Base-by-base conservation (phyloP, 2,888 invertebrate species). In the Temnothorax ravouxi region DNA sequence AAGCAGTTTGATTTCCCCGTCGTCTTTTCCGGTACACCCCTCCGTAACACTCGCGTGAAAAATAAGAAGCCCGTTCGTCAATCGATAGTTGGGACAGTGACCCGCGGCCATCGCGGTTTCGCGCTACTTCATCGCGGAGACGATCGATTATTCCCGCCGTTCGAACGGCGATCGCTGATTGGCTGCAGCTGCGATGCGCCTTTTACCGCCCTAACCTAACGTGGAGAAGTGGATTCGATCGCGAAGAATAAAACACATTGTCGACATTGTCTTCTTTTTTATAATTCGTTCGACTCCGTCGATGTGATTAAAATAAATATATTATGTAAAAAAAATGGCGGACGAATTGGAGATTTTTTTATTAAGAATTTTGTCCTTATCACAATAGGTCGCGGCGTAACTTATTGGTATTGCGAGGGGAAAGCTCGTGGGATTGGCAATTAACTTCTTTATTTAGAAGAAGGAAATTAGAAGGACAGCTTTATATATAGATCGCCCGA, bases 101-200 rank as follows among this genome's bases (percentile, higher is more conserved):
- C 87, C 86, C 69, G 71, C 66, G 56, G 83, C 59, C 67, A 84
- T 76, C 47, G 61, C 54, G 59, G 83, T 74, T 85, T 61, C 83
- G 84, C 59, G 54, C 52, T 79, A 75, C 87, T 85, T 82, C n/a
- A n/a, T n/a, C 54, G 75, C 69, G 64, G 67, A 62, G 67, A 62
- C 82, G 84, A 89, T 88, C 88, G 87, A 89, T 89, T 74, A 71
- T 80, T 80, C 79, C 69, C 79, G 79, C 69, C 59, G 38, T 47
- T 38, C 47, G 34, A 80, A 41, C 11, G 21, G 25, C 18, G 13
- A 47, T 50, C 47, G 21, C 13, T 44, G 79, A 80, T 80, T 71
- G 79, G 79, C 34, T 47, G 34, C 56, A 79, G 34, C 34, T 25
- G 76, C 76, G 50, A 25, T 61, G 47, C 59, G 44, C 50, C 25